Evolutionary conservation across 1,140 invertebrate species (phyloP).

Genomic region (Parapsyche elsis): DNA sequence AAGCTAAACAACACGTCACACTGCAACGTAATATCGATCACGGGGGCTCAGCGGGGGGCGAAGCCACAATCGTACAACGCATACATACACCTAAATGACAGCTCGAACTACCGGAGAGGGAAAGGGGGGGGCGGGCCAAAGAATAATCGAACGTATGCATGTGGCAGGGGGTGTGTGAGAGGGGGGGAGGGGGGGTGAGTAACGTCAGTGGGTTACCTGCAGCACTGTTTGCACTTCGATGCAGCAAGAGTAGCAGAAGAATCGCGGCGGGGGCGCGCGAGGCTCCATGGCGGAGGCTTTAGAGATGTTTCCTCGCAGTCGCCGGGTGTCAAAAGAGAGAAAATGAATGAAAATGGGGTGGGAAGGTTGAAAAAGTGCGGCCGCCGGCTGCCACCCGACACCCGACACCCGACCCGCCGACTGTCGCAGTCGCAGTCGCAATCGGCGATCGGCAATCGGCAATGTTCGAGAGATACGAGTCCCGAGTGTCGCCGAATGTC

Average conservation of each 20-base stretch:
- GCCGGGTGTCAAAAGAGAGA: no score
- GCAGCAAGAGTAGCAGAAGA: constrained; percentile 8
- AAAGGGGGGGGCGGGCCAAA: not conserved
- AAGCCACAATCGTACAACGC: not conserved
- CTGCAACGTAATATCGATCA: not conserved
- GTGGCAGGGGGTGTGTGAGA: not conserved
- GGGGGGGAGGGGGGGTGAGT: not conserved
- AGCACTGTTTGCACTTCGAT: not conserved
- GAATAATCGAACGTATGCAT: no score
- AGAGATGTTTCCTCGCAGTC: no score
- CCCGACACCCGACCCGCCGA: not conserved
- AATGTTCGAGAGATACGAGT: no score
- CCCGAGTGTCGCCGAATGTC: no score
- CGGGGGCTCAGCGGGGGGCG: not conserved
- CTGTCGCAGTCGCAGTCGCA: no score
- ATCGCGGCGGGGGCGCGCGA: not conserved
- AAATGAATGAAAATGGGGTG: no score
- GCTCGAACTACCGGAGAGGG: not conserved
- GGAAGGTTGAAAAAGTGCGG: no score
- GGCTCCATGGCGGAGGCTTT: constrained; percentile 25
- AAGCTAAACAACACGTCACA: no score
- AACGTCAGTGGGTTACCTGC: not conserved
- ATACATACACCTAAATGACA: not conserved
- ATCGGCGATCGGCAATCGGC: no score
- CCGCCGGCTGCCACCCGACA: not conserved